Percentiles rank a stretch among this genome's conserved stretches.
Evolutionary conservation across 2,888 invertebrate genomes (phyloP).

Genomic region (Vesta saturnalis): DNA sequence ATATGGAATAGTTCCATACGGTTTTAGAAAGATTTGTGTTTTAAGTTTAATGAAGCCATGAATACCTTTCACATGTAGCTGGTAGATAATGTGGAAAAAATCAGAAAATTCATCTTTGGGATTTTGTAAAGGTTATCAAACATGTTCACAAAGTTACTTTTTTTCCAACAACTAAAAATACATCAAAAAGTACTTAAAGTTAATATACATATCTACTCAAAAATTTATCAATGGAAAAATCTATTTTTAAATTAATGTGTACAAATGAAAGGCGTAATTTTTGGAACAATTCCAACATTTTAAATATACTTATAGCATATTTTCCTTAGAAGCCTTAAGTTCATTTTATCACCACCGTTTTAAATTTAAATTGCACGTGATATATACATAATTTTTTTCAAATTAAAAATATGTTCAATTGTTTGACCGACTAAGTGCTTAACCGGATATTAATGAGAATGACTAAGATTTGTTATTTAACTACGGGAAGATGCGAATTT

Average conservation of each 20-base stretch:
- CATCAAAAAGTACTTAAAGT: too few relatives aligned
- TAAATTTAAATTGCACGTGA: not conserved
- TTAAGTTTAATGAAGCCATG: too few relatives aligned
- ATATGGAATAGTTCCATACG: too few relatives aligned
- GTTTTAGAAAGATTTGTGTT: too few relatives aligned
- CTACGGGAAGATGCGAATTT: conserved; percentile 23
- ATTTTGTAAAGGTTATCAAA: too few relatives aligned
- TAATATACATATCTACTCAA: too few relatives aligned
- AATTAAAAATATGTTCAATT: not conserved
- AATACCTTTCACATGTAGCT: too few relatives aligned
- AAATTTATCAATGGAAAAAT: conserved; percentile 3
- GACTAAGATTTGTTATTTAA: conserved; percentile 18
- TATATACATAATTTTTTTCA: not conserved
- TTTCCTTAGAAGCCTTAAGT: not conserved
- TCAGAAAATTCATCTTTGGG: too few relatives aligned
- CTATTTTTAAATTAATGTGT: not conserved
- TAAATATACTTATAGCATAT: not conserved
- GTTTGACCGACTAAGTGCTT: conserved; percentile 6
- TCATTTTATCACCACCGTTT: not conserved
- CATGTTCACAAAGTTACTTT: too few relatives aligned
- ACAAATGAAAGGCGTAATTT: conserved; percentile 5
- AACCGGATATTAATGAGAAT: conserved; percentile 25
- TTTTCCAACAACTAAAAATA: too few relatives aligned
- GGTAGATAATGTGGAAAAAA: too few relatives aligned
- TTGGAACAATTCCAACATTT: not conserved